Percentiles rank a stretch among this genome's conserved stretches.
These are phyloP conservation scores for Poecile montanus DNA, from an alignment of 2,797 vertebrate species.

Conservation along the genomic window DNA sequence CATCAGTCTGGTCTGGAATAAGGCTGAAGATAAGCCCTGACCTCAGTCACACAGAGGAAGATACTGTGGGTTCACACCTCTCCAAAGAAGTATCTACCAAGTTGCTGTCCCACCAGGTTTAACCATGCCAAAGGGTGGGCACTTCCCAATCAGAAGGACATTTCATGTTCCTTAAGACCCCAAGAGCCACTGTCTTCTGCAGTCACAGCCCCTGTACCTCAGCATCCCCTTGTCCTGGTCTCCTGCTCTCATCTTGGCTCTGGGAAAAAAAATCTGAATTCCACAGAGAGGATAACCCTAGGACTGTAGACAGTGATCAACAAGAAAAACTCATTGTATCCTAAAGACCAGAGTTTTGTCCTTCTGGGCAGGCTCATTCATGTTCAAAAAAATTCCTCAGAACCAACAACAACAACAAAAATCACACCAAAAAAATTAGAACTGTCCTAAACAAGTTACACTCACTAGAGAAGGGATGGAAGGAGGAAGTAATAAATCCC, in stretches of 20 bases:
- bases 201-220: not conserved
- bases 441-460: not conserved
- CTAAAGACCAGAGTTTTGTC: not conserved
- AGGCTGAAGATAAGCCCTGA: not conserved
- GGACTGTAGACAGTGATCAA: not conserved
- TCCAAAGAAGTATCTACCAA: not conserved
- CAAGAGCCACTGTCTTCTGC: not conserved
- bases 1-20: not conserved
- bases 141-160: not conserved
- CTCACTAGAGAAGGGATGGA: not conserved
- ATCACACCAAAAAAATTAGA: not conserved
- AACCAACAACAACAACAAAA: not conserved
- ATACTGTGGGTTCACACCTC: not conserved
- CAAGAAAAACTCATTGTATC: not conserved
- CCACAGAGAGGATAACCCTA: not conserved
- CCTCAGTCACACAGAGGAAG: not conserved
- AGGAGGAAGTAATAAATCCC: not conserved
- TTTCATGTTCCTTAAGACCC: not conserved
- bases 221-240: not conserved
- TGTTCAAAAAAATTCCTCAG: not conserved
- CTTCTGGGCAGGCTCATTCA: not conserved
- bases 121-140: rapidly evolving
- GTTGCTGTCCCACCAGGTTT: rapidly evolving
- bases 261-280: not conserved
- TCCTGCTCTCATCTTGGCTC: not conserved